Evolutionary conservation across 2,888 invertebrate species (phyloP).

Genomic region (Polydrusus tereticollis): DNA sequence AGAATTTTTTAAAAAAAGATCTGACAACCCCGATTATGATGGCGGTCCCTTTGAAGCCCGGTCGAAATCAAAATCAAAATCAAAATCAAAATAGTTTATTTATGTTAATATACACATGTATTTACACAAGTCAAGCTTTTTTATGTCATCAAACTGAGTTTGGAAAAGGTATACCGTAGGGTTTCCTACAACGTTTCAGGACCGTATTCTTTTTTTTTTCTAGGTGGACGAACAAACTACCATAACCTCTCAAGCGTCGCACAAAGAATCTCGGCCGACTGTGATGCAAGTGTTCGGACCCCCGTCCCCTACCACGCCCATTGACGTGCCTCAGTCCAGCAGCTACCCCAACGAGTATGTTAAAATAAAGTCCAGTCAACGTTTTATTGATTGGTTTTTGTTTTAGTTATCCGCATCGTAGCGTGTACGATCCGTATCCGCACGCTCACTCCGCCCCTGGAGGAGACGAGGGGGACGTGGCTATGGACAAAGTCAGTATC

Average conservation of each 20-base stretch:
- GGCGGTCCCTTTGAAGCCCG: no score
- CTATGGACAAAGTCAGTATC: slow-evolving; percentile 64
- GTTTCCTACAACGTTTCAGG: no score
- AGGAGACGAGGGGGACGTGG: slow-evolving; percentile 49
- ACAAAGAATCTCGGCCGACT: slow-evolving; percentile 71
- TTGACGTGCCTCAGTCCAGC: slow-evolving; percentile 69
- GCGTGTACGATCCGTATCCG: slow-evolving; percentile 56
- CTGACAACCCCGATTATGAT: no score
- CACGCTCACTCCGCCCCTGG: slow-evolving; percentile 55
- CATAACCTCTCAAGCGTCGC: slow-evolving; percentile 77
- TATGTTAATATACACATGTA: no score
- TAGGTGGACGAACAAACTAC: slow-evolving; percentile 86
- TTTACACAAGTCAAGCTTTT: no score
- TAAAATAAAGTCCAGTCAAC: background rate
- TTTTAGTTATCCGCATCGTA: slow-evolving; percentile 23
- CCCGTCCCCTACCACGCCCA: slow-evolving; percentile 64
- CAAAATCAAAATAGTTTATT: no score
- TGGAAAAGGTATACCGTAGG: no score
- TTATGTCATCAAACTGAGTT: no score
- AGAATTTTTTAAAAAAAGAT: no score
- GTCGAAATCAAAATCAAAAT: no score
- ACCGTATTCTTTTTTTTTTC: background rate
- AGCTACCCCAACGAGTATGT: slow-evolving; percentile 54
- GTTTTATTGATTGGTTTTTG: background rate
- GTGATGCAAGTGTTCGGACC: slow-evolving; percentile 74